Evolutionary conservation across 2,888 invertebrate species (phyloP).

Genomic region (Phymatocera aterrima): DNA sequence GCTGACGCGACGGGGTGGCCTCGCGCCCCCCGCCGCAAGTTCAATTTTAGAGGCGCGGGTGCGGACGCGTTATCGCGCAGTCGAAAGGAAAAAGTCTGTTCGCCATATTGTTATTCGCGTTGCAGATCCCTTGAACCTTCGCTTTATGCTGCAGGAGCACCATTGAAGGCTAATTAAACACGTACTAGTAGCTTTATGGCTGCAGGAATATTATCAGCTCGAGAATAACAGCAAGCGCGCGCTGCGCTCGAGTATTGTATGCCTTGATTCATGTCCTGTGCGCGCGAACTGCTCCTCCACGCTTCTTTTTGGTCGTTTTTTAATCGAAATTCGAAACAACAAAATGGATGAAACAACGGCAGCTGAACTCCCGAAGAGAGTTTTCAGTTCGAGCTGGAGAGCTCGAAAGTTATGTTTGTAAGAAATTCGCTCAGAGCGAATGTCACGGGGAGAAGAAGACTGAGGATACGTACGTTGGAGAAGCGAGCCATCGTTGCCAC

Average conservation of each 20-base stretch:
- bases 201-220: background rate
- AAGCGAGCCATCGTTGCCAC: background rate
- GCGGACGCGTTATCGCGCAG: background rate
- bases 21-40: background rate
- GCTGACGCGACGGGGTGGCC: conserved; percentile 6
- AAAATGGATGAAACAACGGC: background rate
- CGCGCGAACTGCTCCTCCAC: background rate
- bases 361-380: no score
- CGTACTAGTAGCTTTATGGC: no score
- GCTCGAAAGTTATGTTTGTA: background rate
- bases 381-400: no score
- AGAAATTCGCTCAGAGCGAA: no score
- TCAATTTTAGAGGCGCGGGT: background rate
- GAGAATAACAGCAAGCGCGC: background rate
- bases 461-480: background rate
- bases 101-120: background rate
- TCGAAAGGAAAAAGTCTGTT: background rate
- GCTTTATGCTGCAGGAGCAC: no score
- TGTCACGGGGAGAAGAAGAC: background rate
- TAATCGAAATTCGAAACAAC: no score
- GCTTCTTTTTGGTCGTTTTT: no score
- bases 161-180: no score
- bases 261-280: background rate
- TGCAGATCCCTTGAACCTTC: background rate
- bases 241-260: no score